phyloP scores from a whole-genome alignment of 2,113 vertebrate species.

The Tetrao urogallus region DNA sequence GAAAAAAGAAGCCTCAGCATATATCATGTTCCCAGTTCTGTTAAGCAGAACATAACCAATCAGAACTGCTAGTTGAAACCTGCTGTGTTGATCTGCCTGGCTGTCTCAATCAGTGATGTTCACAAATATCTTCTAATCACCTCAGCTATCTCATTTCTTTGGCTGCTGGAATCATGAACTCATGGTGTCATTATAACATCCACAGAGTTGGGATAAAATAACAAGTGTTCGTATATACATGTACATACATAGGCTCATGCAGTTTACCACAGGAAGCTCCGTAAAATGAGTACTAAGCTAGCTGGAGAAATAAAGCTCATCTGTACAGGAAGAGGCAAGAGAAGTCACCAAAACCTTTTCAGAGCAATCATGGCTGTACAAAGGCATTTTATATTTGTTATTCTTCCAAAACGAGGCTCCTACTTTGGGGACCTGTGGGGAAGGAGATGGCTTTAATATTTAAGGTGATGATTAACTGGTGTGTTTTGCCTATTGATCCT shows the following conservation, averaged over 20 bases:
- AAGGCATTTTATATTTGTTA: slow-evolving; percentile 43
- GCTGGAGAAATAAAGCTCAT: background rate
- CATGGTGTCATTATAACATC: background rate
- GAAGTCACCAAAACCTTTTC: slow-evolving; percentile 28
- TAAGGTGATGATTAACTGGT: slow-evolving; percentile 42
- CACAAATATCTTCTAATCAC: background rate
- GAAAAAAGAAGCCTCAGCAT: accelerated
- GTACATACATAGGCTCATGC: background rate
- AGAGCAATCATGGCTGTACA: background rate
- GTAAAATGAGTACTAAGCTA: background rate
- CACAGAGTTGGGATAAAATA: background rate
- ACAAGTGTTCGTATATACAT: background rate
- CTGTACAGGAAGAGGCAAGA: background rate
- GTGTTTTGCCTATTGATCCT: slow-evolving; percentile 39
- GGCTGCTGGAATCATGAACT: background rate
- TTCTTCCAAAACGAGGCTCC: slow-evolving; percentile 15
- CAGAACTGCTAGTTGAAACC: background rate
- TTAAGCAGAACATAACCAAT: background rate
- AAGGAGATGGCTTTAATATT: slow-evolving; percentile 64
- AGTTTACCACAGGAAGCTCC: background rate
- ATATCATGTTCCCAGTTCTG: background rate
- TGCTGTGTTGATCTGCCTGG: background rate
- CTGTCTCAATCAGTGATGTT: background rate
- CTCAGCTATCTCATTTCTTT: background rate
- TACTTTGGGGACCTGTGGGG: slow-evolving; percentile 36